Percentiles rank a stretch among this genome's conserved stretches.
phyloP scores from a whole-genome alignment of 2,888 invertebrate species.

The Sesia bembeciformis region DNA sequence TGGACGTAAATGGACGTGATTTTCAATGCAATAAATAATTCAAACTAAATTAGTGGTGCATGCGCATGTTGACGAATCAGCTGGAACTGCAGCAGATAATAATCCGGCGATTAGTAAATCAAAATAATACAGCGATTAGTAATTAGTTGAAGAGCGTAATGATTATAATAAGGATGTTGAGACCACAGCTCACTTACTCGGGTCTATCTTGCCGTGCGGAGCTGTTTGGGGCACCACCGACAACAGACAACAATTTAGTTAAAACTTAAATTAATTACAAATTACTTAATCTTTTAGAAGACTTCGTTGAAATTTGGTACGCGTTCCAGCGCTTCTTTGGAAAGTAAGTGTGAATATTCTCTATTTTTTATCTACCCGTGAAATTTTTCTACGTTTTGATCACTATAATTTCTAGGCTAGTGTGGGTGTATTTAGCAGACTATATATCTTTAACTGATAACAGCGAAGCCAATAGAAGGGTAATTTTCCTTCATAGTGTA shows the following conservation, averaged over 20 bases:
- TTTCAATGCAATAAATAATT: neutral
- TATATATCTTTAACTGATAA: too few species aligned
- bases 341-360: too few species aligned
- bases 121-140: constrained; percentile 63
- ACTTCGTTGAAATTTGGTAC: neutral
- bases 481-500: too few species aligned
- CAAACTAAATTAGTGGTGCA: constrained; percentile 38
- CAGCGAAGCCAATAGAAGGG: too few species aligned
- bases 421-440: too few species aligned
- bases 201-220: constrained; percentile 65
- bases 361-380: too few species aligned
- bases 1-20: neutral
- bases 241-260: constrained; percentile 70
- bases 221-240: constrained; percentile 74
- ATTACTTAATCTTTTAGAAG: constrained; percentile 3
- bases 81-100: constrained; percentile 45
- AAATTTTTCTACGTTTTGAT: too few species aligned
- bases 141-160: constrained; percentile 62
- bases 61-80: constrained; percentile 45
- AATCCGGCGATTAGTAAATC: constrained; percentile 52
- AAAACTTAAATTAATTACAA: constrained; percentile 17
- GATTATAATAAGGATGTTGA: constrained; percentile 63
- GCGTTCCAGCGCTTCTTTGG: constrained; percentile 19
- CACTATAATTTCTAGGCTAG: too few species aligned
- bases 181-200: constrained; percentile 75